A percentile compares a stretch with the other conserved stretches of the same genome.
These are phyloP conservation scores for Xylocopa sonorina DNA, from an alignment of 1,140 invertebrate species.

Conservation along the genomic window DNA sequence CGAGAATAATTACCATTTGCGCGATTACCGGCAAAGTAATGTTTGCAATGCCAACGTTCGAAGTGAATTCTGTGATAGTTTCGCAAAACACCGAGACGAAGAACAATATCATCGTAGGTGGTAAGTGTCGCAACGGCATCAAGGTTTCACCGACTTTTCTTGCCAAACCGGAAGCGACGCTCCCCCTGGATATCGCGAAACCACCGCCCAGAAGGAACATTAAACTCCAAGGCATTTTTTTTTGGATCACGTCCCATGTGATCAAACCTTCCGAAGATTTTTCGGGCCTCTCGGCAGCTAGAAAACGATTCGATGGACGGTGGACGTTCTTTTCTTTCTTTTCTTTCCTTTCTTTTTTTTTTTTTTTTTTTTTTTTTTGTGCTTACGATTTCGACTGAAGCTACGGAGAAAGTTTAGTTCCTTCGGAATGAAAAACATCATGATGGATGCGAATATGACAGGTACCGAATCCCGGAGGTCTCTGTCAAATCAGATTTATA, in stretches of 20 bases:
- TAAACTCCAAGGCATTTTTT: slow-evolving; percentile 88
- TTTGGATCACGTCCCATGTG: slow-evolving; percentile 88
- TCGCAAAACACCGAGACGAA: slow-evolving; percentile 83
- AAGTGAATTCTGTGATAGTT: slow-evolving; percentile 90
- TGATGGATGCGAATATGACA: slow-evolving; percentile 88
- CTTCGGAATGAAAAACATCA: slow-evolving; percentile 90
- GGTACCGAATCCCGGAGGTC: slow-evolving; percentile 89
- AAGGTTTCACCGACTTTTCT: slow-evolving; percentile 85
- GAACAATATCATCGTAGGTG: slow-evolving; percentile 82
- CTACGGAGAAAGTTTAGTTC: slow-evolving; percentile 86
- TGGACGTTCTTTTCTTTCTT: too few relatives aligned
- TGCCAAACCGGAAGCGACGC: slow-evolving; percentile 88
- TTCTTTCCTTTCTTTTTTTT: too few relatives aligned
- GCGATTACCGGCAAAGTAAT: slow-evolving; percentile 91
- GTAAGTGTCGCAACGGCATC: slow-evolving; percentile 82
- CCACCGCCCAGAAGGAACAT: slow-evolving; percentile 90
- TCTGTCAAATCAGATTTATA: slow-evolving; percentile 76
- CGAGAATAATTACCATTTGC: slow-evolving; percentile 90
- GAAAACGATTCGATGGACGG: not conserved
- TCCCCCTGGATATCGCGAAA: slow-evolving; percentile 91
- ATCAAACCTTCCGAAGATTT: slow-evolving; percentile 85
- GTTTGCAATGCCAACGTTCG: slow-evolving; percentile 93
- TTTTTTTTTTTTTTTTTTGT: too few relatives aligned
- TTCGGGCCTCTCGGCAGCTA: slow-evolving; percentile 78
- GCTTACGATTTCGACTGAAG: slow-evolving; percentile 78